Conservation (phyloP, 1,140 invertebrate species). For the Panagrolaimus sp. region DNA sequence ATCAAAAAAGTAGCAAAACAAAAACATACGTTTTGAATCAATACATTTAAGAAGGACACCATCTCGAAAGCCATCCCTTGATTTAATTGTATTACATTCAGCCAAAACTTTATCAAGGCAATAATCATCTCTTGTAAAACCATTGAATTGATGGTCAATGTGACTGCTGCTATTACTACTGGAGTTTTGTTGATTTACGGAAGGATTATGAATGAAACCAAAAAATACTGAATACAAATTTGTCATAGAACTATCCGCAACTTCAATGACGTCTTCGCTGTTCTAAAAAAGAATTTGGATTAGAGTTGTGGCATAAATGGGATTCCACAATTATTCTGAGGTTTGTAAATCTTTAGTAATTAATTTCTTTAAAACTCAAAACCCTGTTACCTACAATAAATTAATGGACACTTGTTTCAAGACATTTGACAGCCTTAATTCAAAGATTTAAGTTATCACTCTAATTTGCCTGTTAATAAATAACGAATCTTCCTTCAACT, state of each 20-base stretch:
- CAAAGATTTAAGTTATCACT: too few species aligned
- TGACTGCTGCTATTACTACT: conserved; percentile 11
- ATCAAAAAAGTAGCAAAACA: not conserved
- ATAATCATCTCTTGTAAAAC: conserved; percentile 40
- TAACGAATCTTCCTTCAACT: too few species aligned
- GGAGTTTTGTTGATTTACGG: not conserved
- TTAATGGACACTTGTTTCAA: too few species aligned
- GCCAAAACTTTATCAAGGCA: conserved; percentile 41
- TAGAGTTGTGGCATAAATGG: too few species aligned
- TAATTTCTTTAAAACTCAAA: too few species aligned
- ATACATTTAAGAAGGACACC: conserved; percentile 48
- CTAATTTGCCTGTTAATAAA: too few species aligned
- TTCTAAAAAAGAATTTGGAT: conserved; percentile 22
- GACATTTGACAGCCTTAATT: too few species aligned
- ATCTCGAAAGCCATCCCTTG: conserved; percentile 29
- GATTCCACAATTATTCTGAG: too few species aligned
- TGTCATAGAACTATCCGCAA: conserved; percentile 25
- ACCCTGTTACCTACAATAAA: too few species aligned
- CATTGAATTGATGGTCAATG: conserved; percentile 3
- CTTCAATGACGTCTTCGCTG: conserved; percentile 33
- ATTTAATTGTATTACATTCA: conserved; percentile 42
- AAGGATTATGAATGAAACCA: conserved; percentile 28
- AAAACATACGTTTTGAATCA: conserved; percentile 44
- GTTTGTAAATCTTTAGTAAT: too few species aligned
- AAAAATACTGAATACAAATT: conserved; percentile 21